These are phyloP conservation scores for Atta cephalotes DNA, from an alignment of 1,140 invertebrate species.

Conservation along the genomic window DNA sequence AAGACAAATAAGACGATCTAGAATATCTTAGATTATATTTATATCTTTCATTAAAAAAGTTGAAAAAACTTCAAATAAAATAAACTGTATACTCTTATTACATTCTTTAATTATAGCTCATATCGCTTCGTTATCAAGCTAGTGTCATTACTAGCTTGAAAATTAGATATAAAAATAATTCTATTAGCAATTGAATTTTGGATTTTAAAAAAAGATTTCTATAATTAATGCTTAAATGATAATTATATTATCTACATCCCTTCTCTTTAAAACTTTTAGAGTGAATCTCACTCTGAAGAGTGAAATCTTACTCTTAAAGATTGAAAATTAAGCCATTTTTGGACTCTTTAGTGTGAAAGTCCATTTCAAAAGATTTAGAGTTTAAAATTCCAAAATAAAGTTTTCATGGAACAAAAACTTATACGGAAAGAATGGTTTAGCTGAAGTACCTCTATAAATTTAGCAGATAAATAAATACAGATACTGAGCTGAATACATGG, in stretches of 20 bases:
- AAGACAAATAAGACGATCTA: constrained; percentile 14
- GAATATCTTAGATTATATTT: neutral
- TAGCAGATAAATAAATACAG: too few species aligned
- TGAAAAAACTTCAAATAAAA: neutral
- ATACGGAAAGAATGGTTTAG: too few species aligned
- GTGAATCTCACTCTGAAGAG: too few species aligned
- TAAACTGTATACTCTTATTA: constrained; percentile 2
- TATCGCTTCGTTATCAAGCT: neutral
- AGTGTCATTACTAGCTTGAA: neutral
- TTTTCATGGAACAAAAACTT: neutral
- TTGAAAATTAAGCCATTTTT: too few species aligned
- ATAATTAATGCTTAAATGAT: neutral
- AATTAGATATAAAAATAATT: neutral
- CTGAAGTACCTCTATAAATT: too few species aligned
- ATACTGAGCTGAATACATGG: too few species aligned
- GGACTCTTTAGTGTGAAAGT: too few species aligned
- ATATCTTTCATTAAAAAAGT: neutral
- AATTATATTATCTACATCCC: neutral
- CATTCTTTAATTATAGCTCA: neutral
- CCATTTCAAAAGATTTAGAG: too few species aligned
- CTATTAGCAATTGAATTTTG: neutral
- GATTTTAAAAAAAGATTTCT: neutral
- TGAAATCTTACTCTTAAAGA: too few species aligned
- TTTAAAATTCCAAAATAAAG: neutral
- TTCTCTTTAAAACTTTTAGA: too few species aligned